These are phyloP conservation scores for Rhynchotus rufescens DNA, from an alignment of 2,797 vertebrate genomes.

Conservation along the genomic window DNA sequence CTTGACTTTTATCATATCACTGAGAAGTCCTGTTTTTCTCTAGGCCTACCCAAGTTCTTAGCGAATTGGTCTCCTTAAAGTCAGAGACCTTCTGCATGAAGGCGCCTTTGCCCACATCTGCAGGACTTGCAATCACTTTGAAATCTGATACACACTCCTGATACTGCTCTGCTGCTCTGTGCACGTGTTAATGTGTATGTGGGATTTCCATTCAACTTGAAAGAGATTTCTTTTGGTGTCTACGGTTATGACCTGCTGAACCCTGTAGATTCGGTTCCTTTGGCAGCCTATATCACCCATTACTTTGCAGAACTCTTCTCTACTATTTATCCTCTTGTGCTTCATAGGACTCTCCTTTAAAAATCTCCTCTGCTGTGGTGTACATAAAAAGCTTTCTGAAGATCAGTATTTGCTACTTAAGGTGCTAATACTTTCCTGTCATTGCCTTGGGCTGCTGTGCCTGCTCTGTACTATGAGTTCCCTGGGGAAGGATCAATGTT, in stretches of 20 bases:
- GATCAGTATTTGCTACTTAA: background rate
- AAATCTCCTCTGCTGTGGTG: background rate
- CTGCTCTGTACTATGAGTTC: background rate
- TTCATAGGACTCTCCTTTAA: fast-evolving
- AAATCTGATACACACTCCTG: background rate
- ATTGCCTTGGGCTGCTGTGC: background rate
- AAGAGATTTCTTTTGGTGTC: background rate
- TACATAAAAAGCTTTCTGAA: background rate
- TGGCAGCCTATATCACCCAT: background rate
- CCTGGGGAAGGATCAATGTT: background rate
- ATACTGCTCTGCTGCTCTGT: background rate
- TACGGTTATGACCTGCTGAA: background rate
- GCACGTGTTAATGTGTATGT: background rate
- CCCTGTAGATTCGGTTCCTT: background rate
- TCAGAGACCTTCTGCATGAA: background rate
- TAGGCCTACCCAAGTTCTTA: background rate
- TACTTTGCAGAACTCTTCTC: background rate
- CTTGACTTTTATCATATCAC: background rate
- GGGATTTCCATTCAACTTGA: background rate
- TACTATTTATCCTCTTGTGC: background rate
- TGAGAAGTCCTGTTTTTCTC: background rate
- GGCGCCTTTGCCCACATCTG: background rate
- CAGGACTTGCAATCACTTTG: slow-evolving; percentile 1
- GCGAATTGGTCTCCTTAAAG: background rate
- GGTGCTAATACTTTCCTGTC: background rate